phyloP scores from a whole-genome alignment of 2,888 invertebrate species.

The Anthophora plumipes region DNA sequence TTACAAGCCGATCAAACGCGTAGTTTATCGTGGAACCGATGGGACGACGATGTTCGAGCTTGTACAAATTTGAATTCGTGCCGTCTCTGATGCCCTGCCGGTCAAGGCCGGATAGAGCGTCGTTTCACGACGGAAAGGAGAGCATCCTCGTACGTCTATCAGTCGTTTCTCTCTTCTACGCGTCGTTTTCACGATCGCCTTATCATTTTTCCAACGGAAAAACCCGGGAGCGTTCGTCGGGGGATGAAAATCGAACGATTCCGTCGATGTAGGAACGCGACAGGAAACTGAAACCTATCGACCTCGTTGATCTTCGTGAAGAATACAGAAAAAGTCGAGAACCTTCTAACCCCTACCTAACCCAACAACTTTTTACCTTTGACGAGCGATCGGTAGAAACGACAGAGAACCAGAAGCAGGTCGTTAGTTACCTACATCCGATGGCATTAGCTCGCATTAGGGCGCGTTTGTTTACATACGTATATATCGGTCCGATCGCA shows the following conservation, averaged over 20 bases:
- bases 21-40: conserved; percentile 51
- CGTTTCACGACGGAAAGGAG: no score
- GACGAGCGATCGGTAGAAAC: conserved; percentile 40
- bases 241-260: no score
- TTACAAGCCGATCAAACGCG: conserved; percentile 60
- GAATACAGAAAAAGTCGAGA: conserved; percentile 60
- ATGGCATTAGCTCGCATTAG: conserved; percentile 73
- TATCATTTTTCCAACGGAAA: no score
- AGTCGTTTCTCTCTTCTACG: no score
- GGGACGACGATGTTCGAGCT: conserved; percentile 42
- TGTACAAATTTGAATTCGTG: conserved; percentile 55
- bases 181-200: no score
- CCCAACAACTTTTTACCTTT: conserved; percentile 49
- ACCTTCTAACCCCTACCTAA: conserved; percentile 23
- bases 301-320: conserved; percentile 59
- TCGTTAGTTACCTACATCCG: conserved; percentile 69
- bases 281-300: conserved; percentile 71
- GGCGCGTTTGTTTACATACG: conserved; percentile 70
- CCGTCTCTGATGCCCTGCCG: conserved; percentile 48
- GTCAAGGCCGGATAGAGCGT: conserved; percentile 14
- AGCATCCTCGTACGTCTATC: no score
- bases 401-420: conserved; percentile 40
- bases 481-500: conserved; percentile 49
- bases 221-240: no score
- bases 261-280: no score